These are phyloP conservation scores for Hetaerina titia DNA, from an alignment of 2,888 invertebrate genomes.

Conservation along the genomic window DNA sequence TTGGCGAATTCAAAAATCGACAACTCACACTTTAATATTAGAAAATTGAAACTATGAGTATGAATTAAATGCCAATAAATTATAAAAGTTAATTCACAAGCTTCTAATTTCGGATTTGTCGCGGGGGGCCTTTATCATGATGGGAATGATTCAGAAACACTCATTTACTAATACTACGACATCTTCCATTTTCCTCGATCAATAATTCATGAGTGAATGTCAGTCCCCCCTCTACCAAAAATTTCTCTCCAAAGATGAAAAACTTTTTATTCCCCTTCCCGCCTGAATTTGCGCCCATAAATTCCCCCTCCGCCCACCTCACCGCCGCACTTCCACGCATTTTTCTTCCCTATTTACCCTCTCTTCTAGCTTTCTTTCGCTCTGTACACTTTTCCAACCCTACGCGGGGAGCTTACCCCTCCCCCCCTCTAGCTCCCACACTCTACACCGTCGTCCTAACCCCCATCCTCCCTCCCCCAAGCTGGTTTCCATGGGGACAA, in stretches of 20 bases:
- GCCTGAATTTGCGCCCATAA: background rate
- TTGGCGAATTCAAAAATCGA: no score
- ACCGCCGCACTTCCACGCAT: background rate
- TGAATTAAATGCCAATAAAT: no score
- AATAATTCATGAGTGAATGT: background rate
- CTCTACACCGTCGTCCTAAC: background rate
- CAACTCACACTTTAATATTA: no score
- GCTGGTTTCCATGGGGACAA: slow-evolving; percentile 21
- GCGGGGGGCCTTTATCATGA: no score
- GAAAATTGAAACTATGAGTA: no score
- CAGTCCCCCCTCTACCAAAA: background rate
- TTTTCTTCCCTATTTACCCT: background rate
- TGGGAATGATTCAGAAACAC: no score
- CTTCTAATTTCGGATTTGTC: no score
- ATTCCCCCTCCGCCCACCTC: background rate
- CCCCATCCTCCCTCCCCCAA: background rate
- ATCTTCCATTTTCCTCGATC: background rate
- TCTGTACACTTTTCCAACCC: background rate
- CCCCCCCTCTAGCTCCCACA: background rate
- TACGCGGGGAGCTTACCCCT: background rate
- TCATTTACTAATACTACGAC: background rate
- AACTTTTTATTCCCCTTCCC: background rate
- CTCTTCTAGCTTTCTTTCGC: background rate
- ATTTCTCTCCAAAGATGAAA: background rate
- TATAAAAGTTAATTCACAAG: no score